phyloP scores from a whole-genome alignment of 1,140 invertebrate species.

The Anastrepha obliqua region DNA sequence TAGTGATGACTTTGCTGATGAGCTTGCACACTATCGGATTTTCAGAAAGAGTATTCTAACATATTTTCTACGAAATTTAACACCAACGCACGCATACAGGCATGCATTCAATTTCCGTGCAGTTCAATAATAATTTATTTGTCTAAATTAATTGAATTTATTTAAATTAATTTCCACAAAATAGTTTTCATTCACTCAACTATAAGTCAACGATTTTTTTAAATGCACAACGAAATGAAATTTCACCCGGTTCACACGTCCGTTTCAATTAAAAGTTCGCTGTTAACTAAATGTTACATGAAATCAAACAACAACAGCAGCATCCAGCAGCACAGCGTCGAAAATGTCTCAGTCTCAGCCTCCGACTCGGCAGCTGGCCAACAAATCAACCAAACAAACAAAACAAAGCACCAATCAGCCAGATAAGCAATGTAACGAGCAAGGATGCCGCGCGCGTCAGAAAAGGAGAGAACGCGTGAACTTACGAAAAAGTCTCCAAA shows the following conservation, averaged over 20 bases:
- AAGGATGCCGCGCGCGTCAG: neutral
- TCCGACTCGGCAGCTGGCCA: slow-evolving; percentile 4
- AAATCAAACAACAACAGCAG: slow-evolving; percentile 26
- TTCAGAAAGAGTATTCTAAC: neutral
- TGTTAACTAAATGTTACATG: slow-evolving; percentile 39
- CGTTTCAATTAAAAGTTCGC: slow-evolving; percentile 54
- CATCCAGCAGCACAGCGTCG: neutral
- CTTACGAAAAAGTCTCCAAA: slow-evolving; percentile 11
- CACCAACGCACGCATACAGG: neutral
- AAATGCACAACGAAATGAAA: neutral
- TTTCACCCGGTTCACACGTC: slow-evolving; percentile 49
- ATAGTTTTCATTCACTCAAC: neutral
- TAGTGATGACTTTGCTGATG: slow-evolving; percentile 8
- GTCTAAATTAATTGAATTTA: neutral
- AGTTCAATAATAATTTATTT: neutral
- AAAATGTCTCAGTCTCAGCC: neutral
- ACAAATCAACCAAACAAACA: slow-evolving; percentile 13
- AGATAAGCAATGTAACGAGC: neutral
- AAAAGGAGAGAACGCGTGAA: neutral
- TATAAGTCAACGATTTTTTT: neutral
- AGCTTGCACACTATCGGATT: neutral
- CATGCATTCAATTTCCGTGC: no score
- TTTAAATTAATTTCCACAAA: neutral
- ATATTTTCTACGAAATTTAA: neutral
- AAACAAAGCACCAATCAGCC: neutral